A percentile compares a stretch with the other conserved stretches of the same genome.
phyloP scores from a whole-genome alignment of 2,113 vertebrate genomes.

The Rhynchomys soricoides region DNA sequence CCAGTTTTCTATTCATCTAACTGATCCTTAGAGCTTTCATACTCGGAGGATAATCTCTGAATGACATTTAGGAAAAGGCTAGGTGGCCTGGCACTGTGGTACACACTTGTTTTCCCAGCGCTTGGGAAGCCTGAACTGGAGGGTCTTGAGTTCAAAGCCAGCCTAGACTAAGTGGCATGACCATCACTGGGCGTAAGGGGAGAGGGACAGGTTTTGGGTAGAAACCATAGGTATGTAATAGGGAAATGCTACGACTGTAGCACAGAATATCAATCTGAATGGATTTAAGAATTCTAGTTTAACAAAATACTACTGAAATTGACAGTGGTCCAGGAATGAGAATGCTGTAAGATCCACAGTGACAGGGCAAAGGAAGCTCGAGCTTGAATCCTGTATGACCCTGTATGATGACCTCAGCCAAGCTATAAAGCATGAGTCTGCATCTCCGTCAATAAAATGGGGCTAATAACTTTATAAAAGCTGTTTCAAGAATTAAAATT shows the following conservation, averaged over 20 bases:
- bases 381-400: background rate
- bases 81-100: background rate
- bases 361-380: background rate
- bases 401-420: background rate
- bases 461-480: background rate
- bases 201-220: background rate
- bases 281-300: background rate
- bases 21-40: constrained; percentile 16
- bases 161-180: background rate
- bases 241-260: constrained; percentile 8
- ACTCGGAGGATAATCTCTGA: constrained; percentile 41
- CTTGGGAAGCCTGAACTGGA: background rate
- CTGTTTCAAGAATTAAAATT: constrained; percentile 34
- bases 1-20: background rate
- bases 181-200: background rate
- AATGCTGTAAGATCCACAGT: background rate
- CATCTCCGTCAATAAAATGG: background rate
- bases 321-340: background rate
- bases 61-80: background rate
- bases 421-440: background rate
- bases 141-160: background rate
- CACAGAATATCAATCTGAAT: background rate
- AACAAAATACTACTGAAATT: background rate
- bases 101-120: background rate
- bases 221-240: background rate